Evolutionary conservation across 1,140 invertebrate genomes (phyloP).

Genomic region (Leptoteleia sp.): DNA sequence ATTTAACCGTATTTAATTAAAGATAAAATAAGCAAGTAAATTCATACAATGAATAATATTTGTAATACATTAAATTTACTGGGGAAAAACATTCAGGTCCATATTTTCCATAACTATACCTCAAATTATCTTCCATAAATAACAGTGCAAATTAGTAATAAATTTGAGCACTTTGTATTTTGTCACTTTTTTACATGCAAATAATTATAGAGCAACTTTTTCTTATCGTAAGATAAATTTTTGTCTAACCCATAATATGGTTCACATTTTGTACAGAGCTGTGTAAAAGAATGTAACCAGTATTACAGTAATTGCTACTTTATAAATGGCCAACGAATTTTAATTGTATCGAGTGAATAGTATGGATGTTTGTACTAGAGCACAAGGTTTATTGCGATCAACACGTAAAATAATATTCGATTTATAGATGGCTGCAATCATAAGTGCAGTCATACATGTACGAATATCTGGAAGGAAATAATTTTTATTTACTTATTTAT

Average conservation of each 20-base stretch:
- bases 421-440: no score
- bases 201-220: no score
- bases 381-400: constrained; percentile 8
- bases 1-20: no score
- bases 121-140: not conserved
- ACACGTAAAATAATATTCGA: no score
- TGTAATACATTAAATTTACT: no score
- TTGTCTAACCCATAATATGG: constrained; percentile 54
- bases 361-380: constrained; percentile 46
- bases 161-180: not conserved
- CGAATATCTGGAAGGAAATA: no score
- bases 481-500: no score
- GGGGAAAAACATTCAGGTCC: no score
- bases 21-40: no score
- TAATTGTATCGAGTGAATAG: constrained; percentile 37
- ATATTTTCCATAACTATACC: not conserved
- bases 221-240: not conserved
- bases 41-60: no score
- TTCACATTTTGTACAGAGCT: constrained; percentile 39
- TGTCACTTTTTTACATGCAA: not conserved
- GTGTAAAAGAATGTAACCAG: constrained; percentile 34
- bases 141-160: no score
- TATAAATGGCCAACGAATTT: constrained; percentile 38
- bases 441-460: no score
- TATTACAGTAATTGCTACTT: constrained; percentile 35